Base-by-base conservation (phyloP, 30 jellyfish, hydroid and myxozoan species). In the Sanderia malayensis region DNA sequence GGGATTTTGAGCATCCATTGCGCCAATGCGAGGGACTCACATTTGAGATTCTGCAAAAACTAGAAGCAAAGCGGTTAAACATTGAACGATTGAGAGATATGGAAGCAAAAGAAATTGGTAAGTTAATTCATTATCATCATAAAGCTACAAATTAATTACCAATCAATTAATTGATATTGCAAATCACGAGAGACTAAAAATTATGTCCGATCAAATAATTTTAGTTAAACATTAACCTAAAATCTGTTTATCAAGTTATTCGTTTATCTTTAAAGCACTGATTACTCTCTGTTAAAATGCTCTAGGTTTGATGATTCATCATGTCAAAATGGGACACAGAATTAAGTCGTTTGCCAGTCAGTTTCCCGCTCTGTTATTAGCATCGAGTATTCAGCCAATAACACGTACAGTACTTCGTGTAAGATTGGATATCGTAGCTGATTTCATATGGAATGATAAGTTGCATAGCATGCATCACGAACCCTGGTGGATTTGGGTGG, bases 401-500 rank as follows among this genome's bases (percentile, higher is more conserved):
- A 94, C 99, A 9, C 80, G 97, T 24, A 85, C 94, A 26, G 97
- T 94, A 27, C 90, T 94, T 19, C 94, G 97, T 61, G 95, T 94
- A 25, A 66, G 87, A 58, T 76, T 94, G 58, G 75, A 65, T 63
- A 71, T 94, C 30, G 21, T 63, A 1, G 96, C 99, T 9, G 97
- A 94, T 53, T 94, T 94, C 61, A 59, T 46, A 15, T 94, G 99
- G 99, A 94, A 94, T 68, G 97, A 94, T 69, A 79, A 74, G 46
- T 73, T 87, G 81, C 97, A 86, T 75, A 96, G 99, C 6, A 22
- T 80, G 13, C 93, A 65, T 10, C 94, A 88, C 10, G 97, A 86
- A 57, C 93, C 93, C 6, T 94, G 99, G 99, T 84, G 96, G 96
- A 82, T 94, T 19, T 87, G 97, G 97, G 96, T 94, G 63, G 99